Base-by-base conservation (phyloP, 2,113 vertebrate species). In the Chloebia gouldiae region DNA sequence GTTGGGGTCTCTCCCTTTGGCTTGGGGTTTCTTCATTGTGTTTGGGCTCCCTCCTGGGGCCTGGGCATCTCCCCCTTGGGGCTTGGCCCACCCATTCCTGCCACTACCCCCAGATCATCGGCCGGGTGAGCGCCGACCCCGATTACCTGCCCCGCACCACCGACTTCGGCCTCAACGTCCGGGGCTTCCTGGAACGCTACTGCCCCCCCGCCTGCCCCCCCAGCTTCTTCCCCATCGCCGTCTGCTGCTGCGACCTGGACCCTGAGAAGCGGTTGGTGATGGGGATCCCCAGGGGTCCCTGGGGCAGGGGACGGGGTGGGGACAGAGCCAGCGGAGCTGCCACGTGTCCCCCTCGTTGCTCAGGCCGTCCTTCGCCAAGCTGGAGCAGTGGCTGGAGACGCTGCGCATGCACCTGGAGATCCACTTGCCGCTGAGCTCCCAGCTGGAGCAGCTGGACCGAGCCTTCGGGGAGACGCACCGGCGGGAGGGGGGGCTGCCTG, bases 41-140 rank as follows among this genome's bases (percentile, higher is more conserved):
- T 68, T 66, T 39, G 23, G 39, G 30, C 11, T 61, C n/a, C 24
- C 40, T 73, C n/a, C 39, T 68, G 47, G 69, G 45, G 14, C 17
- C 60, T 66, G 17, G 17, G 23, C 27, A 44, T 37, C 18, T 86
- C 21, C 18, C 20, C 39, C 15, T 35, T 45, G 69, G 50, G 15
- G 13, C 14, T 71, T n/a, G n/a, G n/a, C n/a, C n/a, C n/a, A n/a
- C n/a, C n/a, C n/a, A n/a, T n/a, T n/a, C n/a, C n/a, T n/a, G n/a
- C n/a, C 0, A 0, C 35, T 56, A 16, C 28, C 47, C 59, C 16
- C 95, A 99, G 99, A 99, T 99, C 92, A 99, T 99, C 1, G 99
- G 99, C 61, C 98, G 99, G 65, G 99, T 99, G 90, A 99, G 98
- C 1, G 99, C 99, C 4, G 99, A 99, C 97, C 99, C 99, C 0